Conservation (phyloP, 2,113 vertebrate genomes). For the Clarias macrocephalus region DNA sequence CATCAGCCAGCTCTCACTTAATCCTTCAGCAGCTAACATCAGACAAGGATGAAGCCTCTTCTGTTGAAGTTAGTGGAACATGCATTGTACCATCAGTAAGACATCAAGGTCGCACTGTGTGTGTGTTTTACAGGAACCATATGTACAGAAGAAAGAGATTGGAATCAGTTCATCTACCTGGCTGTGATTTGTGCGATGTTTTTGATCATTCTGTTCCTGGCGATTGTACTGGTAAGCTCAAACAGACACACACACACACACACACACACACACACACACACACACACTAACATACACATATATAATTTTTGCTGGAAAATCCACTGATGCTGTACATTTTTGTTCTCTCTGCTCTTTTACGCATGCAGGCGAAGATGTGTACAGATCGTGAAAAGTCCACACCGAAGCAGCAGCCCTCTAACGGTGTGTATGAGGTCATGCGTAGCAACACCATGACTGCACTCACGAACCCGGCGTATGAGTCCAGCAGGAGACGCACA, state of each 20-base stretch:
- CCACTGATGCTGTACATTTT: neutral
- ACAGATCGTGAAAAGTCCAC: neutral
- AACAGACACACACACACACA: neutral
- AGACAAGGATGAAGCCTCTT: no score
- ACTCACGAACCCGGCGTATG: constrained; percentile 28
- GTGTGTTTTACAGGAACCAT: neutral
- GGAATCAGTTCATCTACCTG: neutral
- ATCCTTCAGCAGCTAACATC: no score
- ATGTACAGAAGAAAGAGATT: neutral
- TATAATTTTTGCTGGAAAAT: neutral
- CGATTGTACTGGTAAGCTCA: neutral
- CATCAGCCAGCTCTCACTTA: no score
- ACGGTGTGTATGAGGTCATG: constrained; percentile 65
- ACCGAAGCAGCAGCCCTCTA: neutral
- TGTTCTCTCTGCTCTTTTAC: neutral
- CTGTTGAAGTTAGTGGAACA: no score
- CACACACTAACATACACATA: neutral
- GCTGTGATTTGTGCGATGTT: neutral
- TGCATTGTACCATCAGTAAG: no score
- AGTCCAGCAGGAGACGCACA: neutral
- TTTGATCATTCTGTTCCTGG: neutral
- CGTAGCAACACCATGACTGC: rapidly evolving
- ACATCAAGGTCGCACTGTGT: neutral
- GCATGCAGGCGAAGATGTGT: constrained; percentile 40
- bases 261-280: constrained; percentile 5